Conservation (phyloP, 2,113 vertebrate genomes). For the Rhinoptilus africanus region DNA sequence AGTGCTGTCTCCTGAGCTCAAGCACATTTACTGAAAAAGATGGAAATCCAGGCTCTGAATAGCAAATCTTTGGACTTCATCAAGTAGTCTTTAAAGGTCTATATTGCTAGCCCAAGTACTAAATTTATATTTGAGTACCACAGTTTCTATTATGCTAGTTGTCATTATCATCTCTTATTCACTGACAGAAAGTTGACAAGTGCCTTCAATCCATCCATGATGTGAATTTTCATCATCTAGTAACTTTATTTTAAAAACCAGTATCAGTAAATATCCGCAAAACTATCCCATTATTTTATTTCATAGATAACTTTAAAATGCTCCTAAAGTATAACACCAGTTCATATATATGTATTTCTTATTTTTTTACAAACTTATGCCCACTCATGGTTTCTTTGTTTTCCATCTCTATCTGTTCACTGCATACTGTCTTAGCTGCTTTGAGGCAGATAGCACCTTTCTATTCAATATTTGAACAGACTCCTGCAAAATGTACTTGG, state of each 20-base stretch:
- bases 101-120: not conserved
- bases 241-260: not conserved
- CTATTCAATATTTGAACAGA: not conserved
- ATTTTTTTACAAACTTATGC: not conserved
- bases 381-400: not conserved
- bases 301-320: not conserved
- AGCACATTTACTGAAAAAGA: not conserved
- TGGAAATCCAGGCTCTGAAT: not conserved
- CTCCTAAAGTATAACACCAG: not conserved
- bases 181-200: not conserved
- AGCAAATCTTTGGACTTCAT: not conserved
- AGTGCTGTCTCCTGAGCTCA: fast-evolving
- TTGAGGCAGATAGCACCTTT: not conserved
- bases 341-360: not conserved
- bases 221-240: not conserved
- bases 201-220: not conserved
- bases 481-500: not conserved
- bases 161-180: not conserved
- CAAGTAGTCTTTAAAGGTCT: not conserved
- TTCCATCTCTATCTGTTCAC: not conserved
- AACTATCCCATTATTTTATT: not conserved
- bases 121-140: not conserved
- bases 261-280: not conserved
- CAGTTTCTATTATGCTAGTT: not conserved
- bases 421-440: not conserved